Percentiles rank a stretch among this genome's conserved stretches.
phyloP scores from a whole-genome alignment of 1,140 invertebrate species.

The Cherax quadricarinatus region DNA sequence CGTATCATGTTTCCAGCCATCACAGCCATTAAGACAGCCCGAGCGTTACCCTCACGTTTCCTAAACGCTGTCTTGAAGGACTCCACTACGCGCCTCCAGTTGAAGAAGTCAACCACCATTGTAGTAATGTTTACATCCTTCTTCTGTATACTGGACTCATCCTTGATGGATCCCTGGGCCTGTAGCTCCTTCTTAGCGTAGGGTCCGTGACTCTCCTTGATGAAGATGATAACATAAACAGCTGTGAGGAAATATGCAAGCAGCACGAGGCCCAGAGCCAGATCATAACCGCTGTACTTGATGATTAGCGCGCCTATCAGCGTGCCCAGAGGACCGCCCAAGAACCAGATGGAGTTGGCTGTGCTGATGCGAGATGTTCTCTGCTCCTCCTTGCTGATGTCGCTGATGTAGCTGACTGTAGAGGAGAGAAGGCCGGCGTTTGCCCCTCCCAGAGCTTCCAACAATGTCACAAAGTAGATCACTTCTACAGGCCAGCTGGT shows the following conservation, averaged over 20 bases:
- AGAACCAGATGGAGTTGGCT: slow-evolving; percentile 67
- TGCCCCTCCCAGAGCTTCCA: slow-evolving; percentile 65
- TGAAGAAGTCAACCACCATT: slow-evolving; percentile 67
- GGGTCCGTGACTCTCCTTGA: slow-evolving; percentile 69
- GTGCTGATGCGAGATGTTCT: slow-evolving; percentile 61
- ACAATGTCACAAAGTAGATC: slow-evolving; percentile 45
- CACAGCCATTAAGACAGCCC: slow-evolving; percentile 47
- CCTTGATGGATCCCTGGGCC: slow-evolving; percentile 28
- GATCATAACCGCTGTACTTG: slow-evolving; percentile 54
- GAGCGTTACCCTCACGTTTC: slow-evolving; percentile 51
- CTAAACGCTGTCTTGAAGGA: slow-evolving; percentile 70
- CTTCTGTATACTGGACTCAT: neutral
- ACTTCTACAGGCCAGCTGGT: slow-evolving; percentile 56
- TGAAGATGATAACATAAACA: slow-evolving; percentile 62
- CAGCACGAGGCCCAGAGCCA: slow-evolving; percentile 56
- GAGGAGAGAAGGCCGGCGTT: slow-evolving; percentile 65
- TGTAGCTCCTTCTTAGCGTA: slow-evolving; percentile 54
- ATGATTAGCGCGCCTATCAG: slow-evolving; percentile 54
- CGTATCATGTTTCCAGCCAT: slow-evolving; percentile 63
- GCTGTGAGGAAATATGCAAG: slow-evolving; percentile 43
- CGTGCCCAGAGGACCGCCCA: slow-evolving; percentile 64
- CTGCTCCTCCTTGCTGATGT: slow-evolving; percentile 54
- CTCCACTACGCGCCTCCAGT: slow-evolving; percentile 62
- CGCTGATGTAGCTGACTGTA: slow-evolving; percentile 66
- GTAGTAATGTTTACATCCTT: neutral